Evolutionary conservation across 2,888 invertebrate genomes (phyloP).

Genomic region (Xestia ashworthii): DNA sequence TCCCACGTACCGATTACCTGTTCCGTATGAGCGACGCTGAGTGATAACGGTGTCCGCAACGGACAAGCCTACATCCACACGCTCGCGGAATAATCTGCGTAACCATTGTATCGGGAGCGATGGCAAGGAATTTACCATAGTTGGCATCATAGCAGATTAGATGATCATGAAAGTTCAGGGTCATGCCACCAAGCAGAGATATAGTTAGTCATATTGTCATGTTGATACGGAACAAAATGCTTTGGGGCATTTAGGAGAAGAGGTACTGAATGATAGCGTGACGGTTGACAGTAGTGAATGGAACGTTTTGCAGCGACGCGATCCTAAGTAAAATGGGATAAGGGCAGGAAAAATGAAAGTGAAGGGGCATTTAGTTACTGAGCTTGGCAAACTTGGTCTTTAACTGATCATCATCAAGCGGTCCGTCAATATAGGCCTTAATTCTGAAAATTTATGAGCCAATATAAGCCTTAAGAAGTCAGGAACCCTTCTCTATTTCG

Average conservation of each 20-base stretch:
- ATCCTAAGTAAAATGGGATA: background rate
- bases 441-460: background rate
- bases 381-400: background rate
- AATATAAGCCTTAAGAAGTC: background rate
- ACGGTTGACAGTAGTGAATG: background rate
- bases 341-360: background rate
- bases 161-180: background rate
- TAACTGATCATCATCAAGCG: background rate
- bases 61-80: constrained; percentile 69
- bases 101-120: constrained; percentile 33
- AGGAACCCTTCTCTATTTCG: background rate
- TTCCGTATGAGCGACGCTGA: constrained; percentile 52
- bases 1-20: constrained; percentile 80
- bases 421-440: background rate
- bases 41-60: constrained; percentile 70
- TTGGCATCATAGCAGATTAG: background rate
- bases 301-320: background rate
- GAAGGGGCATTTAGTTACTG: background rate
- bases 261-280: background rate
- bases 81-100: constrained; percentile 58
- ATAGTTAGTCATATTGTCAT: background rate
- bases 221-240: background rate
- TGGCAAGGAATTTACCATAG: constrained; percentile 23
- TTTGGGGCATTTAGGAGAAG: background rate
- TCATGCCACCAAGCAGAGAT: background rate